Percentiles rank a stretch among this genome's conserved stretches.
Evolutionary conservation across 1,140 invertebrate genomes (phyloP).

Genomic region (Aradophagus sp.): DNA sequence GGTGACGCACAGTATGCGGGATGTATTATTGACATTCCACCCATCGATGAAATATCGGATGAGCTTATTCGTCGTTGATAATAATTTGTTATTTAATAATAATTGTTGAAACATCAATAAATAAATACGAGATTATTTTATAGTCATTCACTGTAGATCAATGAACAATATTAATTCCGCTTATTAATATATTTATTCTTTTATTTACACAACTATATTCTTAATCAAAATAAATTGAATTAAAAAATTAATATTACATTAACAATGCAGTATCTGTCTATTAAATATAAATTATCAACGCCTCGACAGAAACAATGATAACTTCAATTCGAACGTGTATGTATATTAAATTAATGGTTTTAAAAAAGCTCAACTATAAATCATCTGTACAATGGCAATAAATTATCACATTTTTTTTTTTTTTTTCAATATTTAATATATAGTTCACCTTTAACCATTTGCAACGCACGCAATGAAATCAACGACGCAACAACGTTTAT

Average conservation of each 20-base stretch:
- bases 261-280: too few relatives aligned
- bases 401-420: background rate
- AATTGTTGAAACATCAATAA: conserved; percentile 23
- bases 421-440: background rate
- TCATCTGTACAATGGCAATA: background rate
- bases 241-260: too few relatives aligned
- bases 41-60: conserved; percentile 43
- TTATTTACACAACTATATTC: too few relatives aligned
- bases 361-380: conserved; percentile 26
- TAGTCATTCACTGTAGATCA: too few relatives aligned
- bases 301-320: too few relatives aligned
- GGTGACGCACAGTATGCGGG: conserved; percentile 16
- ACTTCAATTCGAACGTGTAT: too few relatives aligned
- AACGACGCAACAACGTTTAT: background rate
- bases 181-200: too few relatives aligned
- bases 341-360: too few relatives aligned
- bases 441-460: conserved; percentile 4
- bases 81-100: conserved; percentile 18
- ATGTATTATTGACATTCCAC: conserved; percentile 34
- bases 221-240: too few relatives aligned
- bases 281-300: too few relatives aligned
- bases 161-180: too few relatives aligned
- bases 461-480: background rate
- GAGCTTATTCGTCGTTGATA: conserved; percentile 24
- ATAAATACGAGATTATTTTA: background rate